These are phyloP conservation scores for Pseudotriccus pelzelni DNA, from an alignment of 2,797 vertebrate genomes.

Conservation along the genomic window DNA sequence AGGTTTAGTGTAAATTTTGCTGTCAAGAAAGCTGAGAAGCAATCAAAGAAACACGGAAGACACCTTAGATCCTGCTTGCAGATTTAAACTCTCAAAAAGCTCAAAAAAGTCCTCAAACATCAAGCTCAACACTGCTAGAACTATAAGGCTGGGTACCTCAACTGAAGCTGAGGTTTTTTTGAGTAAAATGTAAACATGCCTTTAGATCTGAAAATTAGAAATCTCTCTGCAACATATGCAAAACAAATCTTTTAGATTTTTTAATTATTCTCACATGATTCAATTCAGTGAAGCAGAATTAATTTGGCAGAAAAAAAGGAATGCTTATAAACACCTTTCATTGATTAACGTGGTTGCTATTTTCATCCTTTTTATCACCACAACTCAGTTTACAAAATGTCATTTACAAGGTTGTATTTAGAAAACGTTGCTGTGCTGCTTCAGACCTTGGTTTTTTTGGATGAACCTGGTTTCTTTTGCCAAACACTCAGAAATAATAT, in stretches of 20 bases:
- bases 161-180: not conserved
- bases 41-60: not conserved
- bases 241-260: not conserved
- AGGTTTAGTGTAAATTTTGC: not conserved
- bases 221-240: not conserved
- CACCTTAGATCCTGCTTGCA: not conserved
- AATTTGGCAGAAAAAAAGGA: not conserved
- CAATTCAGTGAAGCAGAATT: not conserved
- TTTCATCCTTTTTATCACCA: not conserved
- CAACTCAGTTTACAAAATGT: not conserved
- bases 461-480: not conserved
- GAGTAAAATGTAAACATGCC: not conserved
- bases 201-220: not conserved
- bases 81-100: not conserved
- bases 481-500: not conserved
- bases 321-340: not conserved
- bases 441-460: not conserved
- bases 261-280: not conserved
- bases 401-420: not conserved
- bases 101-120: not conserved
- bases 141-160: not conserved
- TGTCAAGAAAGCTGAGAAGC: not conserved
- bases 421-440: fast-evolving
- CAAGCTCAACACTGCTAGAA: not conserved
- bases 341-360: not conserved